Conservation (phyloP, 2,113 vertebrate genomes). For the Erythrolamprus reginae region DNA sequence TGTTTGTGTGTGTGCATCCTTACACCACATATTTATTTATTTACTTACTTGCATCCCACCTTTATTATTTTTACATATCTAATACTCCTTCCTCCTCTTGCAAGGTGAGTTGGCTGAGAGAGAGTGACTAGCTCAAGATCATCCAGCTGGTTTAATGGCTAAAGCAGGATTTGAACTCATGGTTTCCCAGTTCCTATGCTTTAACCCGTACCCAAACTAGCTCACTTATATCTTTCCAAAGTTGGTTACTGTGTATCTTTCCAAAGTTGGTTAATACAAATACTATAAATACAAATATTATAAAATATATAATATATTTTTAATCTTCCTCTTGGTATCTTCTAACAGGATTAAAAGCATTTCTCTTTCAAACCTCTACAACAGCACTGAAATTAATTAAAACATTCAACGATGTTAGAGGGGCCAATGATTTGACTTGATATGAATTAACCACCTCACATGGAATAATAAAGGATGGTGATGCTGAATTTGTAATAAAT, state of each 20-base stretch:
- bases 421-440: neutral
- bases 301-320: no score
- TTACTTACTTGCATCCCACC: neutral
- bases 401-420: neutral
- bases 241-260: neutral
- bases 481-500: neutral
- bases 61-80: neutral
- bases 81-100: neutral
- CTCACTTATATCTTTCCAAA: neutral
- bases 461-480: neutral
- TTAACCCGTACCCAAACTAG: neutral
- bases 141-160: neutral
- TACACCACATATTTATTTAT: neutral
- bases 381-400: neutral
- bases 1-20: neutral
- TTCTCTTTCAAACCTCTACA: neutral
- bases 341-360: neutral
- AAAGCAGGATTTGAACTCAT: no score
- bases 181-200: neutral
- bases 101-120: neutral
- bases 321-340: neutral
- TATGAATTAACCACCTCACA: neutral
- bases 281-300: neutral
- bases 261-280: neutral
- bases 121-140: neutral